These are phyloP conservation scores for Ammospiza maritima DNA, from an alignment of 2,797 vertebrate genomes.

Conservation along the genomic window DNA sequence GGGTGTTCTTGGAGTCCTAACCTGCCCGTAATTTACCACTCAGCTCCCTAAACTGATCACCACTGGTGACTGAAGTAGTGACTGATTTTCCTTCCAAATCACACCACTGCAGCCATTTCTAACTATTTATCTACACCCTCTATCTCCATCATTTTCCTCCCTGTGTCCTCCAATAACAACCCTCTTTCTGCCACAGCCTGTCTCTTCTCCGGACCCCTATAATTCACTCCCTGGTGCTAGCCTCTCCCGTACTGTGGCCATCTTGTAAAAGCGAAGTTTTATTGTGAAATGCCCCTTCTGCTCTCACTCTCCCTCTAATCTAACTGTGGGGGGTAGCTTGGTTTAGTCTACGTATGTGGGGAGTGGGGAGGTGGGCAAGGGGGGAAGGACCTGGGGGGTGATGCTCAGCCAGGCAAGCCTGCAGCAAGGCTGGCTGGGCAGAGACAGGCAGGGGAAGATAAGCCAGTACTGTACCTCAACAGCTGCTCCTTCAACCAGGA, in stretches of 20 bases:
- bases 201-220: constrained; percentile 21
- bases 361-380: accelerated
- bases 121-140: constrained; percentile 23
- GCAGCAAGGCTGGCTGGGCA: neutral
- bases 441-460: neutral
- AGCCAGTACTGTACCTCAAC: neutral
- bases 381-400: neutral
- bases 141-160: constrained; percentile 35
- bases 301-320: neutral
- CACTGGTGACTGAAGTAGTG: neutral
- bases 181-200: neutral
- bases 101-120: constrained; percentile 15
- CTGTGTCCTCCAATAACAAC: constrained; percentile 14
- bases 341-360: neutral
- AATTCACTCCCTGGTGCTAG: constrained; percentile 29
- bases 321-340: neutral
- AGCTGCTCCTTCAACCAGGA: neutral
- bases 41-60: constrained; percentile 6
- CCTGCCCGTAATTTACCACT: constrained; percentile 43
- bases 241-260: neutral
- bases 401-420: neutral
- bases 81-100: constrained; percentile 49
- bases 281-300: neutral
- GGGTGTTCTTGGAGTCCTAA: constrained; percentile 7
- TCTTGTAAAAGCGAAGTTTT: neutral